Base-by-base conservation (phyloP, 2,797 vertebrate species). In the Agapornis canus region DNA sequence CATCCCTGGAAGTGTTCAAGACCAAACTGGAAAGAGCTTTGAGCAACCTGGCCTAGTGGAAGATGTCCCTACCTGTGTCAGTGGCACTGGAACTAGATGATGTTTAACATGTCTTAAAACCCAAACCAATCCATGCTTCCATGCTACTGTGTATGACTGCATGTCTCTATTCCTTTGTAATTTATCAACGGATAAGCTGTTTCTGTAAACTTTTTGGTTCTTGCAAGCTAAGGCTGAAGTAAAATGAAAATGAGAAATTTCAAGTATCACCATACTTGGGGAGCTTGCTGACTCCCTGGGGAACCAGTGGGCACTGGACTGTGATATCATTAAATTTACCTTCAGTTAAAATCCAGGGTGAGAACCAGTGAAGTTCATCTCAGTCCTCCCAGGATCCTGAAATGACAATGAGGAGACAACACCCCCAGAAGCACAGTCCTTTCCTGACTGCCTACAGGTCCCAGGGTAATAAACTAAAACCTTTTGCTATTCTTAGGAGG, bases 211-310 rank as follows among this genome's bases (percentile, higher is more conserved):
- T 26, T 82, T 69, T 27, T 27, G 16, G 2, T 22, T 66, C 37
- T 68, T 64, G 26, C 11, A 66, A 84, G 35, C 22, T 37, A 75
- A 72, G 45, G 19, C 7, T 29, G 7, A 72, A 89, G n/a, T 13
- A 72, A 83, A 63, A 56, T 8, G 26, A 57, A 86, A 84, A 66
- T 6, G 8, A 70, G 40, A 40, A 63, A 6, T 32, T 90, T 25
- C 52, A 82, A 64, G 20, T 20, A 42, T 25, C 0, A 0, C 29
- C 56, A 56, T 37, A 21, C 8, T 4, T 45, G n/a, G 22, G 26
- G 17, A 86, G 15, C 20, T 47, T 54, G 11, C 51, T 45, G 39
- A 21, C 35, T 76, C 49, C 32, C 31, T 22, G 20, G 2, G 26
- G 17, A 2, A 3, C 9, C 39, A 26, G 13, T 10, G 16, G 5